Conservation (phyloP, 2,797 vertebrate species). For the Rhinatrema bivittatum region DNA sequence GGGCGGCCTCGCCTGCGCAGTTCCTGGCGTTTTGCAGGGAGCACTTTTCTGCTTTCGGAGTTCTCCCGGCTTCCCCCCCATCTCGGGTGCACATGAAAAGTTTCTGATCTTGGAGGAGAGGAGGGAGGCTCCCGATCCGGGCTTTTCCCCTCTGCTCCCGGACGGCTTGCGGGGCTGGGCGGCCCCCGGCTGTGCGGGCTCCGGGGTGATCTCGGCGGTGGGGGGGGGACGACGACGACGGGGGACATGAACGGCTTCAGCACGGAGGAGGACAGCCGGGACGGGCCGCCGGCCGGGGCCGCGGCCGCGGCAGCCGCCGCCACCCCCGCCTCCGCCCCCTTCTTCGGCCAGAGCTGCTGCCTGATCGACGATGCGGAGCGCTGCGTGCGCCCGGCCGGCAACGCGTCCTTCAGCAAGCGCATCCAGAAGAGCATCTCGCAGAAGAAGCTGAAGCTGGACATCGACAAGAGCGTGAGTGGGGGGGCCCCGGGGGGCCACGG, state of each 20-base stretch:
- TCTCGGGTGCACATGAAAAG: background rate
- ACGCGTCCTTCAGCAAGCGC: slow-evolving; percentile 96
- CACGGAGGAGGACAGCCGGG: slow-evolving; percentile 94
- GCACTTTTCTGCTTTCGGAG: too few relatives aligned
- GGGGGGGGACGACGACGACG: slow-evolving; percentile 19
- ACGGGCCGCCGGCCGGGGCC: slow-evolving; percentile 52
- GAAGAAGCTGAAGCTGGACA: slow-evolving; percentile 93
- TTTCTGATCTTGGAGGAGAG: background rate
- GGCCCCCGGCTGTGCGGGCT: too few relatives aligned
- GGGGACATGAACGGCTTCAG: slow-evolving; percentile 93
- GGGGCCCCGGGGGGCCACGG: background rate
- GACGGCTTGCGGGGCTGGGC: background rate
- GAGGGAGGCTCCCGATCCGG: background rate
- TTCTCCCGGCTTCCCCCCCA: too few relatives aligned
- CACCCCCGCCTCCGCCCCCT: slow-evolving; percentile 69
- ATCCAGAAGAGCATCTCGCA: slow-evolving; percentile 97
- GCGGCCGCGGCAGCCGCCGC: slow-evolving; percentile 12
- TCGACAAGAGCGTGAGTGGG: slow-evolving; percentile 85
- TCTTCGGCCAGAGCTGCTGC: slow-evolving; percentile 92
- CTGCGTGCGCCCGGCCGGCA: slow-evolving; percentile 86
- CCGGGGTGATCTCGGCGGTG: too few relatives aligned
- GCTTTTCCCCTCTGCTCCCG: slow-evolving; percentile 7
- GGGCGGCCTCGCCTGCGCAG: too few relatives aligned
- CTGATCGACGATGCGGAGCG: slow-evolving; percentile 92
- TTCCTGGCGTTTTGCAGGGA: too few relatives aligned